Evolutionary conservation across 2,888 invertebrate species (phyloP).

Genomic region (Onchidella celtica): DNA sequence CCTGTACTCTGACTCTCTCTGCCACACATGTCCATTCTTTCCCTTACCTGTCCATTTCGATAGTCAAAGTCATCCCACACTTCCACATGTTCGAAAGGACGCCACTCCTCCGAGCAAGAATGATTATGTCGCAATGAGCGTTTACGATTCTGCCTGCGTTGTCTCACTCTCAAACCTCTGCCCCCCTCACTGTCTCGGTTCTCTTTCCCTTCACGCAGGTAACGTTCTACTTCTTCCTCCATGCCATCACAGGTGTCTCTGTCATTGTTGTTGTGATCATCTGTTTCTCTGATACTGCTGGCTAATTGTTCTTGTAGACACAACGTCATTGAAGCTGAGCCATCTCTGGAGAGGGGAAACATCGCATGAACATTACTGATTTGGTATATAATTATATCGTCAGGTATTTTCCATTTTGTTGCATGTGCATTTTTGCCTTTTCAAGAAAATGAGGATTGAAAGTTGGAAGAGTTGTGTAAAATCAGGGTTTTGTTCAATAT

Average conservation of each 20-base stretch:
- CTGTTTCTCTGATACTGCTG: conserved; percentile 25
- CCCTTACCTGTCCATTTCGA: conserved; percentile 79
- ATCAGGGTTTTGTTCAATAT: too few species aligned
- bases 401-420: too few species aligned
- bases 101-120: conserved; percentile 72
- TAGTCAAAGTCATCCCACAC: conserved; percentile 79
- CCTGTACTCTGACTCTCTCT: too few species aligned
- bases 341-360: conserved; percentile 65
- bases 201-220: conserved; percentile 16
- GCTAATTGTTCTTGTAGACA: conserved; percentile 59
- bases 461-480: too few species aligned
- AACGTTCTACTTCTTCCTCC: neutral
- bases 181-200: conserved; percentile 22
- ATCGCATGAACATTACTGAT: too few species aligned
- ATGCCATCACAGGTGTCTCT: neutral
- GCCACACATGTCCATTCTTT: neutral
- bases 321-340: conserved; percentile 77
- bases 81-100: conserved; percentile 69
- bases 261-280: conserved; percentile 41
- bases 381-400: too few species aligned
- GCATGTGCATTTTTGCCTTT: too few species aligned
- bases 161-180: conserved; percentile 10
- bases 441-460: too few species aligned
- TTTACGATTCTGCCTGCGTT: conserved; percentile 10
- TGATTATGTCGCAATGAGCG: conserved; percentile 51